These are phyloP conservation scores for Apistogramma diplotaenia DNA, from an alignment of 2,113 vertebrate species.

Conservation along the genomic window DNA sequence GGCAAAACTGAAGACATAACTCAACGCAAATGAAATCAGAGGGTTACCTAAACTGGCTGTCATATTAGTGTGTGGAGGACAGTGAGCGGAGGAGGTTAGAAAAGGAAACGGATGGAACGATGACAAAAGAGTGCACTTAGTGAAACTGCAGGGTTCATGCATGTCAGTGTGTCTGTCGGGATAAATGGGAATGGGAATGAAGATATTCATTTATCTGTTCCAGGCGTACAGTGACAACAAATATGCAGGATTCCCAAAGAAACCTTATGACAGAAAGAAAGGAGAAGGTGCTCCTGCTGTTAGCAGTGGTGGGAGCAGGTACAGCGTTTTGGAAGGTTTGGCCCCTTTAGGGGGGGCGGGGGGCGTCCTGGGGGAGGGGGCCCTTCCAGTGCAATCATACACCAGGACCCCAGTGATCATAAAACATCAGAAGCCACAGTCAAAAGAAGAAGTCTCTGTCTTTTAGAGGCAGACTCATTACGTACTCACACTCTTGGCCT, in stretches of 20 bases:
- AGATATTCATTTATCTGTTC: constrained; percentile 15
- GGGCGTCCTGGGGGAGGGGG: background rate
- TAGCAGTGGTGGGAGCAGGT: constrained; percentile 16
- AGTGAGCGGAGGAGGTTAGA: constrained; percentile 39
- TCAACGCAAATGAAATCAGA: constrained; percentile 40
- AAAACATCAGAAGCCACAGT: constrained; percentile 20
- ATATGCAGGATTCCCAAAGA: constrained; percentile 34
- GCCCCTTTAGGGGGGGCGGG: background rate
- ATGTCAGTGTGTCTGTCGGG: background rate
- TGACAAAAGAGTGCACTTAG: constrained; percentile 10
- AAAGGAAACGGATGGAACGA: constrained; percentile 30
- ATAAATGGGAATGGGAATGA: constrained; percentile 29
- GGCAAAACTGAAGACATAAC: constrained; percentile 48
- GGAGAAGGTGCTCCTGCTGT: constrained; percentile 37
- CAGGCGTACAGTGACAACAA: constrained; percentile 28
- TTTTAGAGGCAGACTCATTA: background rate
- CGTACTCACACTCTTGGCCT: constrained; percentile 57
- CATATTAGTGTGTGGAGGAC: constrained; percentile 49
- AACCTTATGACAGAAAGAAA: constrained; percentile 51
- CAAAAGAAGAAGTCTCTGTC: constrained; percentile 2
- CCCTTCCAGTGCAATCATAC: background rate
- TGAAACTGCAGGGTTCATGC: constrained; percentile 20
- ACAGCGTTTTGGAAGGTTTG: constrained; percentile 14
- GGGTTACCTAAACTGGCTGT: constrained; percentile 38
- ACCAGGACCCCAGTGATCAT: constrained; percentile 13